Conservation (phyloP, 2,113 vertebrate species). For the Heterotilapia buettikoferi region DNA sequence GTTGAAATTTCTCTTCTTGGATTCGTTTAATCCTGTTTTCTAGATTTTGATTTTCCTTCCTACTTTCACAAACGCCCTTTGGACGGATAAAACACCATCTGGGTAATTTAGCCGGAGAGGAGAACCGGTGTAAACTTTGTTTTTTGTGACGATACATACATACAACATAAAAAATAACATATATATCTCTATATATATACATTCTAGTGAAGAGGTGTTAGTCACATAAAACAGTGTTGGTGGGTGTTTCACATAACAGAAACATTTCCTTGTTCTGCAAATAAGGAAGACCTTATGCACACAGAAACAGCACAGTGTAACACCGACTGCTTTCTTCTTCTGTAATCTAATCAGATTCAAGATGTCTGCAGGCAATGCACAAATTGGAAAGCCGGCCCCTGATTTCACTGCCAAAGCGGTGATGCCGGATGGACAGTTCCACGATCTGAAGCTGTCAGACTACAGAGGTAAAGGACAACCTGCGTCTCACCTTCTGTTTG, state of each 20-base stretch:
- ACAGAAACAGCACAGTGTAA: neutral
- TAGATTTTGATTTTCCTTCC: neutral
- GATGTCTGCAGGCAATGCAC: slow-evolving; percentile 93
- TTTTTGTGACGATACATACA: neutral
- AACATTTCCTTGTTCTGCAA: neutral
- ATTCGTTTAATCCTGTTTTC: neutral
- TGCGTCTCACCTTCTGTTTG: neutral
- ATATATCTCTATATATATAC: accelerated
- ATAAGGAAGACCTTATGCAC: neutral
- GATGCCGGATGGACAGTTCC: slow-evolving; percentile 93
- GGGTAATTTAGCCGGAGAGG: neutral
- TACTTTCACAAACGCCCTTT: neutral
- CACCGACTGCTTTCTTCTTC: neutral
- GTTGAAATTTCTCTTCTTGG: neutral
- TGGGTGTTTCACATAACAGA: neutral
- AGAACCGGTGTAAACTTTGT: neutral
- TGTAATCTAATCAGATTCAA: slow-evolving; percentile 60
- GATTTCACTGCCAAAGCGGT: slow-evolving; percentile 90
- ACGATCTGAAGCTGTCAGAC: slow-evolving; percentile 84
- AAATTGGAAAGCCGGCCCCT: slow-evolving; percentile 89
- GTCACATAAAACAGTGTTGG: neutral
- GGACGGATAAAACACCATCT: neutral
- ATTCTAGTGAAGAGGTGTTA: neutral
- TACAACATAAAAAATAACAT: neutral
- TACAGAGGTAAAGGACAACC: slow-evolving; percentile 80